Evolutionary conservation across 2,113 vertebrate genomes (phyloP).

Genomic region (Marcusenius ussheri): DNA sequence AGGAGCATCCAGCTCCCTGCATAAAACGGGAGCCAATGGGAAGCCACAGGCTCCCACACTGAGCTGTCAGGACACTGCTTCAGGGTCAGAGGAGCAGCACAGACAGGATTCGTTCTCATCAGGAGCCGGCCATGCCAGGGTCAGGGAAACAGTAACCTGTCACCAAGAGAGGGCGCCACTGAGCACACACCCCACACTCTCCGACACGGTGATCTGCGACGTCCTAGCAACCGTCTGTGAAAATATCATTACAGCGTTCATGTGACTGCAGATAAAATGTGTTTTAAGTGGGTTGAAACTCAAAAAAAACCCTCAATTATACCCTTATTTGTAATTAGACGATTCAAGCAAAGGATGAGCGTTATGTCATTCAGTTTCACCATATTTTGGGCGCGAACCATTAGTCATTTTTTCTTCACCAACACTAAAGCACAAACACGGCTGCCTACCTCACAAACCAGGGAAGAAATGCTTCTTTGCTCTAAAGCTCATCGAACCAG

Average conservation of each 20-base stretch:
- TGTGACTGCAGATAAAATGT: background rate
- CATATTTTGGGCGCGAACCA: background rate
- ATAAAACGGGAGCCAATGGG: background rate
- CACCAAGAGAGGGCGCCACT: background rate
- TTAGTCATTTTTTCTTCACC: background rate
- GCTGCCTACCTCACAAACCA: background rate
- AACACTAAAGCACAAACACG: background rate
- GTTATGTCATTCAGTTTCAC: background rate
- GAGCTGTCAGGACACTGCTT: background rate
- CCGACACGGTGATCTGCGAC: background rate
- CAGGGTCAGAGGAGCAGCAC: background rate
- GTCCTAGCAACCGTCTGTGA: background rate
- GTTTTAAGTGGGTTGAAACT: background rate
- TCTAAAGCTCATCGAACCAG: background rate
- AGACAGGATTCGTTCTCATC: background rate
- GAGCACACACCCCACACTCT: background rate
- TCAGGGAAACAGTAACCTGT: background rate
- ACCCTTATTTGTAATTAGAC: background rate
- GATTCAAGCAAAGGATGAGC: background rate
- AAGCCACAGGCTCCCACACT: background rate
- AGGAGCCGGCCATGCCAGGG: background rate
- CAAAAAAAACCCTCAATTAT: background rate
- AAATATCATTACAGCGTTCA: background rate
- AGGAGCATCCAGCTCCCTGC: background rate
- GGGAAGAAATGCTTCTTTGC: background rate